These are phyloP conservation scores for Rousettus madagascariensis DNA, from an alignment of 2,797 vertebrate genomes.

Conservation along the genomic window DNA sequence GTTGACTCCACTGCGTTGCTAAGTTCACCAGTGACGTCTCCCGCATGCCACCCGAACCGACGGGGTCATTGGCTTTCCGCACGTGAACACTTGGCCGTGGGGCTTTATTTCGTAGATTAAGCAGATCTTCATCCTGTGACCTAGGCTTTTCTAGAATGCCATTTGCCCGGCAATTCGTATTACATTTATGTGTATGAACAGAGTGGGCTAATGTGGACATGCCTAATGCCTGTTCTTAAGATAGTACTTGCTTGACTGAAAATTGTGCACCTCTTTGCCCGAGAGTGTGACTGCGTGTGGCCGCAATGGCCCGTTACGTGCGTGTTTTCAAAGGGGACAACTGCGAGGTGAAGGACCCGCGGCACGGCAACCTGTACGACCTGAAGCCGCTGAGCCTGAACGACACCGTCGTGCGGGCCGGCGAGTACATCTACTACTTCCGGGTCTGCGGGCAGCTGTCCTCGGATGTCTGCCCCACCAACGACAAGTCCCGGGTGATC, in stretches of 20 bases:
- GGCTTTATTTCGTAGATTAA: not conserved
- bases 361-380: slow-evolving; percentile 89
- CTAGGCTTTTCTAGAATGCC: not conserved
- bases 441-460: slow-evolving; percentile 90
- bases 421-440: slow-evolving; percentile 91
- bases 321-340: slow-evolving; percentile 85
- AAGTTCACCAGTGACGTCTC: not conserved
- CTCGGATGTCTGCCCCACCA: slow-evolving; percentile 78
- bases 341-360: slow-evolving; percentile 92
- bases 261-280: not conserved
- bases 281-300: accelerated
- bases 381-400: slow-evolving; percentile 87
- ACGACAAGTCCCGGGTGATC: slow-evolving; percentile 61
- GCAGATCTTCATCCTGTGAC: not conserved
- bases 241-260: no score
- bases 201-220: not conserved
- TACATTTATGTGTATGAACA: accelerated
- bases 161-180: not conserved
- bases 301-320: not conserved
- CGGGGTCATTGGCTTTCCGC: not conserved
- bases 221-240: not conserved
- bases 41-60: accelerated
- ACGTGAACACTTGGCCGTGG: not conserved
- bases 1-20: accelerated
- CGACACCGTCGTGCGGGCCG: slow-evolving; percentile 83